Conservation (phyloP, 1,140 invertebrate species). For the Pseudachorutes palmiensis region DNA sequence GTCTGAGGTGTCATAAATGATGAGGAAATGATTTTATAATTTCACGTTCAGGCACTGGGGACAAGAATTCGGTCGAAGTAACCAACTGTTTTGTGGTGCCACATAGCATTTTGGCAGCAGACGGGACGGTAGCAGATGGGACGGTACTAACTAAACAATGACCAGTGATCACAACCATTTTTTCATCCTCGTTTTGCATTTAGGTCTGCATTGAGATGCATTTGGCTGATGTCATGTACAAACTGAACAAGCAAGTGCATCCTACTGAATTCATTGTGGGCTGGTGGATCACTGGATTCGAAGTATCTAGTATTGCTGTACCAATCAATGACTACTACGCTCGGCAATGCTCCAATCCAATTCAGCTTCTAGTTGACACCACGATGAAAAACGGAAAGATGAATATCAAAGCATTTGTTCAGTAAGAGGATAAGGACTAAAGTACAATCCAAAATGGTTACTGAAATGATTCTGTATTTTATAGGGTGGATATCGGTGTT, state of each 20-base stretch:
- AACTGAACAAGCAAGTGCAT: constrained; percentile 86
- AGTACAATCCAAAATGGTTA: background rate
- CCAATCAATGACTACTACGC: constrained; percentile 97
- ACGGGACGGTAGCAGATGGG: constrained; percentile 56
- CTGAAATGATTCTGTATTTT: background rate
- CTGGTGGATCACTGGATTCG: constrained; percentile 94
- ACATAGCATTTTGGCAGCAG: constrained; percentile 75
- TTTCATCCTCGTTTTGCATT: no score
- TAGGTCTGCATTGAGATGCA: constrained; percentile 91
- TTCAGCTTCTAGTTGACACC: constrained; percentile 91
- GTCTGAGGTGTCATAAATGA: background rate
- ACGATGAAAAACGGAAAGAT: constrained; percentile 69
- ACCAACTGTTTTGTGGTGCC: constrained; percentile 97
- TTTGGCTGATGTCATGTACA: constrained; percentile 90
- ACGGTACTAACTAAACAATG: no score
- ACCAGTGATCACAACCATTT: no score
- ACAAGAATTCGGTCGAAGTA: constrained; percentile 88
- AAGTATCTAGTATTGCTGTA: constrained; percentile 92
- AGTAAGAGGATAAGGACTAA: constrained; percentile 43
- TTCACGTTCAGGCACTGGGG: constrained; percentile 40
- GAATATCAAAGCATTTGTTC: constrained; percentile 82
- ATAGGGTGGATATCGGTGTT: constrained; percentile 63
- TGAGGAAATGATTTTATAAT: background rate
- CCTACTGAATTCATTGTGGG: constrained; percentile 85
- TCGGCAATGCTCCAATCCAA: constrained; percentile 81